Percentiles rank a stretch among this genome's conserved stretches.
phyloP scores from a whole-genome alignment of 2,797 vertebrate genomes.

The Amphiprion clarkii region DNA sequence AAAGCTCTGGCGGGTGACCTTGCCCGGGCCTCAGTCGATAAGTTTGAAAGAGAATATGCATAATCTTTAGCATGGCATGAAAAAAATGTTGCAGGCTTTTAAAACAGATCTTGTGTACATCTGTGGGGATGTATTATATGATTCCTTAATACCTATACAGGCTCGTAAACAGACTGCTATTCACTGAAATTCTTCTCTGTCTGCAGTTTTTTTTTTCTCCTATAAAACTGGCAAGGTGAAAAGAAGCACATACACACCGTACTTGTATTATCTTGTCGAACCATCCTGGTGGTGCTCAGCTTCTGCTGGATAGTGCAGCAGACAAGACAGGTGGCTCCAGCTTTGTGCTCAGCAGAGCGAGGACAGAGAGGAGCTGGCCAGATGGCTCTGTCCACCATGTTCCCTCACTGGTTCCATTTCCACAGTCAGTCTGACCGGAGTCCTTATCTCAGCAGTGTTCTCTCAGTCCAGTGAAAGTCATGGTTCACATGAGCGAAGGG shows the following conservation, averaged over 20 bases:
- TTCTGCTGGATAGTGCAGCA: constrained; percentile 60
- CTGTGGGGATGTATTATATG: constrained; percentile 22
- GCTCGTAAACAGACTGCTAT: constrained; percentile 33
- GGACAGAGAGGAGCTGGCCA: constrained; percentile 68
- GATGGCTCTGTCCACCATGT: constrained; percentile 80
- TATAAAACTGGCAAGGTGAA: constrained; percentile 23
- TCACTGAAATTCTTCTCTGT: constrained; percentile 28
- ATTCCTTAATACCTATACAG: constrained; percentile 30
- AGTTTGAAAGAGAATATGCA: constrained; percentile 57
- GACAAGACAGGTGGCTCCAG: constrained; percentile 74
- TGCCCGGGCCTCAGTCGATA: constrained; percentile 67
- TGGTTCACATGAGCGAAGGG: constrained; percentile 59
- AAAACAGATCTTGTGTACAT: constrained; percentile 28
- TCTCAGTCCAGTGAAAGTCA: constrained; percentile 72
- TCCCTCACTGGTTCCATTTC: constrained; percentile 67
- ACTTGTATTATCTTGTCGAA: constrained; percentile 55
- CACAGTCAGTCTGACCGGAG: constrained; percentile 62
- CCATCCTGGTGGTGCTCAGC: constrained; percentile 51
- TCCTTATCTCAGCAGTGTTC: constrained; percentile 78
- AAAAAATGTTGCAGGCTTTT: constrained; percentile 57
- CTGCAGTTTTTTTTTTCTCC: constrained; percentile 29
- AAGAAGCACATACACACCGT: constrained; percentile 38
- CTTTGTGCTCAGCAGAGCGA: constrained; percentile 78
- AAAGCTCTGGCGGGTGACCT: constrained; percentile 71
- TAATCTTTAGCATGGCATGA: constrained; percentile 57